A percentile compares a stretch with the other conserved stretches of the same genome.
Evolutionary conservation across 2,113 vertebrate species (phyloP).

Genomic region (Rhegmatorhina hoffmannsi): DNA sequence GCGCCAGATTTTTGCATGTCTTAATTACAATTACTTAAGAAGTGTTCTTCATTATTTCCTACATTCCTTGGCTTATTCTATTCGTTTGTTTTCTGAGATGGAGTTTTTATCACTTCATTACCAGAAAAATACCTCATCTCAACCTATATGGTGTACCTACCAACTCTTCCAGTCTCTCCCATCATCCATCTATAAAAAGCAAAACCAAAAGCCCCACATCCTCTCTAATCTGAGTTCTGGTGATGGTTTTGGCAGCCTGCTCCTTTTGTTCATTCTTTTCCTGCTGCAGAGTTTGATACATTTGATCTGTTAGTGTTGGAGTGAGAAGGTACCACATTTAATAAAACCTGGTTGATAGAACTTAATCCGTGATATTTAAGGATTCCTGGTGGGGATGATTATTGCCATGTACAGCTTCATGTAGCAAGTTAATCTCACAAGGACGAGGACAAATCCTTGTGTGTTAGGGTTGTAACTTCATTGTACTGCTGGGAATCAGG

Average conservation of each 20-base stretch:
- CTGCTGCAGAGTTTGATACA: background rate
- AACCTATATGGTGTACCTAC: background rate
- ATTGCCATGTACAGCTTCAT: background rate
- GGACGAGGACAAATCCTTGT: background rate
- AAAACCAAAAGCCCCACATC: rapidly evolving
- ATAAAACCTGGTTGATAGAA: background rate
- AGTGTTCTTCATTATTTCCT: background rate
- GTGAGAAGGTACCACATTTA: background rate
- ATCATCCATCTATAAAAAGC: background rate
- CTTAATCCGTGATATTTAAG: background rate
- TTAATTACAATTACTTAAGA: background rate
- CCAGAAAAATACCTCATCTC: background rate
- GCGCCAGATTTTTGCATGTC: background rate
- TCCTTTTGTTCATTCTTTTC: background rate
- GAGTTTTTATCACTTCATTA: background rate
- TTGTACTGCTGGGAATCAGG: background rate
- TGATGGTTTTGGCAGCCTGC: background rate
- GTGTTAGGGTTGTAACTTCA: background rate
- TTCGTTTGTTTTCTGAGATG: background rate
- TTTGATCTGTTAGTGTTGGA: background rate
- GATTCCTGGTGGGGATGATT: background rate
- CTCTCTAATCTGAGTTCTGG: background rate
- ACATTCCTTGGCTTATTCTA: background rate
- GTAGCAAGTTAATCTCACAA: background rate
- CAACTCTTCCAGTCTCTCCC: background rate